Evolutionary conservation across 2,113 vertebrate genomes (phyloP), one percentile per base, ranked within the genome.

Genomic region (Vulpes vulpes): DNA sequence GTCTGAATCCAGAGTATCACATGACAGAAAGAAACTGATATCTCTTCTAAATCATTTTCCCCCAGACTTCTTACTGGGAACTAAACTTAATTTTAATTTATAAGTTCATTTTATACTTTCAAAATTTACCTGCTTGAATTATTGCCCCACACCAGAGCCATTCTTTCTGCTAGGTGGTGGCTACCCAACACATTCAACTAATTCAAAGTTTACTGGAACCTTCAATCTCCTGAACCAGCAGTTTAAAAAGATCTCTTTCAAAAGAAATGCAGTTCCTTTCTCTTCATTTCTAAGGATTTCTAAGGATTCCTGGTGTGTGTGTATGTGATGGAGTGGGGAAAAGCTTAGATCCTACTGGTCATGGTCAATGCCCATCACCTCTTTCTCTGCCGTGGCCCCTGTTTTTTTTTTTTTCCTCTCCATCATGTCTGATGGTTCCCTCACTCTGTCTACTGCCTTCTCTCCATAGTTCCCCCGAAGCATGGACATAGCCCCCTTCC

Each of bases 241-340:
- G 35, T 53, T 85, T 83, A 32, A 71, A 57, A 55, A 82, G 69
- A 94, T 84, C 67, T 11, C 49, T 82, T 96, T 95, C 25, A 27
- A 43, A 87, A 38, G 49, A 74, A 87, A 59, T 7, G 2, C 35
- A 27, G 67, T 59, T 8, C 64, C 11, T 10, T n/a, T 78, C 32
- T 43, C 60, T 27, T 35, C 53, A 32, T 83, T 83, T 83, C 16
- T 78, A 53, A 78, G 59, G 67, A 32, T 83, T 83, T 83, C 16
- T 78, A 53, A 78, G 59, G 67, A 53, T 82, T 82, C 20, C 17
- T 69, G 38, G 59, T 22, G 3, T 73, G 12, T 19, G 32, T 23
- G 64, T 69, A 30, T 62, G 38, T 78, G 22, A 57, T 55, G n/a
- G 51, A 59, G n/a, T 27, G 11, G 1, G 20, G 6, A 3, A 32